Evolutionary conservation across 2,113 vertebrate species (phyloP).

Genomic region (Emydocephalus ijimae): DNA sequence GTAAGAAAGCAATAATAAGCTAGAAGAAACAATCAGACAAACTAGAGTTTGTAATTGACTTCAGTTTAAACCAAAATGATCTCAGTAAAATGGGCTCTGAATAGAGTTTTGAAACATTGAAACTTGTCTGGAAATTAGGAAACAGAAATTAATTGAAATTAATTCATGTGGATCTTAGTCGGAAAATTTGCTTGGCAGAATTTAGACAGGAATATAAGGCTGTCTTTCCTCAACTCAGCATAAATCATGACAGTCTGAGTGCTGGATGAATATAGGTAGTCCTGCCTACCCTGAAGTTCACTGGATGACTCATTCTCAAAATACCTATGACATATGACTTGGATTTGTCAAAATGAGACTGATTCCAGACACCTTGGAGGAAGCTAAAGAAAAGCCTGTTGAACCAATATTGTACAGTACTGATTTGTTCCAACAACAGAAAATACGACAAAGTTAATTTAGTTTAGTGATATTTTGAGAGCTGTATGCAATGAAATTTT

Average conservation of each 20-base stretch:
- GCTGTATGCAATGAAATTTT: no score
- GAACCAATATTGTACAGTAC: not conserved
- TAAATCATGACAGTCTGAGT: not conserved
- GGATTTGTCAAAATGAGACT: not conserved
- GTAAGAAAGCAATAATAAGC: conserved; percentile 13
- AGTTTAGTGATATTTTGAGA: not conserved
- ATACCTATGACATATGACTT: not conserved
- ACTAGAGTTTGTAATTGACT: not conserved
- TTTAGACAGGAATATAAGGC: not conserved
- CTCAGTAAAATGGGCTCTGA: conserved; percentile 25
- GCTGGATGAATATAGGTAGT: not conserved
- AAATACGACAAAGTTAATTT: not conserved
- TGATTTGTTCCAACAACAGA: not conserved
- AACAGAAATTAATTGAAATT: not conserved
- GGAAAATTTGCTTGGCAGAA: not conserved
- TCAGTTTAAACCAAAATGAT: not conserved
- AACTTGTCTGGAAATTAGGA: conserved; percentile 16
- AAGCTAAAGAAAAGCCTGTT: no score
- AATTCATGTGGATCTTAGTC: conserved; percentile 7
- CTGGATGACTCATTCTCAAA: not conserved
- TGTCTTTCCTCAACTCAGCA: not conserved
- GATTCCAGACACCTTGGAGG: not conserved
- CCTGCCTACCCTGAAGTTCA: not conserved
- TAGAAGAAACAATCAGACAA: not conserved
- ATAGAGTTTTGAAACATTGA: conserved; percentile 7